Evolutionary conservation across 1,140 invertebrate species (phyloP).

Genomic region (Ridgeia piscesae): DNA sequence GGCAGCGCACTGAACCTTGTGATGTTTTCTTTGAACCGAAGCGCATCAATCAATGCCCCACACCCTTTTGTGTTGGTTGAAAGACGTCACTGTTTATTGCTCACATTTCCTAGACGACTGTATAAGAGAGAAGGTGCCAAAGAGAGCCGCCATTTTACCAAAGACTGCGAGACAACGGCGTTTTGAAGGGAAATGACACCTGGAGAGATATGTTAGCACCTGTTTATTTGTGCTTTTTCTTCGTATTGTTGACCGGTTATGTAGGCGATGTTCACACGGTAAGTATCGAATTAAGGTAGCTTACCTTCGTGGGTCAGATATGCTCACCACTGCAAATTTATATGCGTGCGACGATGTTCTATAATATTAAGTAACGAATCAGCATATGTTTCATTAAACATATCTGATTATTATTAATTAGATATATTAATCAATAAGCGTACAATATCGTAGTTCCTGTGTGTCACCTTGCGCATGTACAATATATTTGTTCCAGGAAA

Average conservation of each 20-base stretch:
- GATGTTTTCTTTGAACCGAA: not conserved
- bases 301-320: not conserved
- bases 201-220: not conserved
- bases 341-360: not conserved
- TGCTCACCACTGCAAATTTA: not conserved
- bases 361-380: not conserved
- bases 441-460: too few relatives aligned
- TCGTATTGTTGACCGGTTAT: not conserved
- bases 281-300: not conserved
- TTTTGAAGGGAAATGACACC: not conserved
- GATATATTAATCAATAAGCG: too few relatives aligned
- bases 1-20: too few relatives aligned
- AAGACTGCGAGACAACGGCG: not conserved
- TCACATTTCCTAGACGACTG: not conserved
- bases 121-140: not conserved
- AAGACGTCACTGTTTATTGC: not conserved
- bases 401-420: not conserved
- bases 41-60: not conserved
- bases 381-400: too few relatives aligned
- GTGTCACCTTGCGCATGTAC: too few relatives aligned
- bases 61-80: not conserved
- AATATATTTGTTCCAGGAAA: too few relatives aligned
- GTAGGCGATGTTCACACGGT: not conserved
- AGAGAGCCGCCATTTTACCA: not conserved
- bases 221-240: not conserved